Percentiles rank a stretch among this genome's conserved stretches.
These are phyloP conservation scores for Australoheros facetus DNA, from an alignment of 2,797 vertebrate species.

Conservation along the genomic window DNA sequence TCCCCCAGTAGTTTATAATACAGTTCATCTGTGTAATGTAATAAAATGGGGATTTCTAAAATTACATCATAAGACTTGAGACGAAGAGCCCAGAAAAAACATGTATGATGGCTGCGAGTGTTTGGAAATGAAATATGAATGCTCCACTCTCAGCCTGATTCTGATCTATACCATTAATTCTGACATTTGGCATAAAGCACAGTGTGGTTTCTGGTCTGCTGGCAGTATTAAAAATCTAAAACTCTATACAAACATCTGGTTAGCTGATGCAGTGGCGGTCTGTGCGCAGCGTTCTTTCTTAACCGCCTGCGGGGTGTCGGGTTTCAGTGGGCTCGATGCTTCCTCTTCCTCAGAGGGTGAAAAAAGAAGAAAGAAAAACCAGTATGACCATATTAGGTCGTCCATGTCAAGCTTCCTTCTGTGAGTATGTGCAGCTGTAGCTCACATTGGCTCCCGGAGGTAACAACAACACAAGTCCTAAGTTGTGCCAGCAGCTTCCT, in stretches of 20 bases:
- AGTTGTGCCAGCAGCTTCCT: slow-evolving; percentile 30
- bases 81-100: not conserved
- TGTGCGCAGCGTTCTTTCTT: not conserved
- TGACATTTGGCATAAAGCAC: slow-evolving; percentile 1
- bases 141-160: not conserved
- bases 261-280: slow-evolving; percentile 9
- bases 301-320: not conserved
- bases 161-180: not conserved
- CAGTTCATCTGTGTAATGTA: not conserved
- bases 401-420: slow-evolving; percentile 41
- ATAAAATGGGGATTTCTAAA: not conserved
- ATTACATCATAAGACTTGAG: not conserved
- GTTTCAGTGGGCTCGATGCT: not conserved
- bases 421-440: slow-evolving; percentile 64
- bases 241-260: slow-evolving; percentile 33
- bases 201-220: slow-evolving; percentile 1
- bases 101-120: not conserved
- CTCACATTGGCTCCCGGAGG: slow-evolving; percentile 6
- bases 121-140: not conserved
- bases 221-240: not conserved
- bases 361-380: not conserved
- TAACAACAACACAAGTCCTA: slow-evolving; percentile 35
- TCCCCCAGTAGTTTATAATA: not conserved
- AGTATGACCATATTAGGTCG: slow-evolving; percentile 64
- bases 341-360: slow-evolving; percentile 1